phyloP scores from a whole-genome alignment of 2,113 vertebrate species.

The Struthidea cinerea region DNA sequence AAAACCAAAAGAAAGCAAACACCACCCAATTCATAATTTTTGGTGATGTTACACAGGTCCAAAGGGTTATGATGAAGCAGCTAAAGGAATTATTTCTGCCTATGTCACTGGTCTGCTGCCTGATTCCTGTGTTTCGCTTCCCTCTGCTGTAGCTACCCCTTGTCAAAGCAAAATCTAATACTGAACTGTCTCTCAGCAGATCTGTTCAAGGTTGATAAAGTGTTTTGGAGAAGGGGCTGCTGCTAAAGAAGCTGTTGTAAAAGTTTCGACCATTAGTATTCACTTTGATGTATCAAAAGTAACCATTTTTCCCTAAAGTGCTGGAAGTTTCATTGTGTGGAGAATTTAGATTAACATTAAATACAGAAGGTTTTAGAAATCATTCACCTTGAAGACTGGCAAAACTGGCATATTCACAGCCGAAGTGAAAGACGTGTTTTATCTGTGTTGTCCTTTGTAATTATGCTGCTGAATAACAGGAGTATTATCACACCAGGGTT shows the following conservation, averaged over 20 bases:
- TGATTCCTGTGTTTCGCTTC: background rate
- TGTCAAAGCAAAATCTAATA: background rate
- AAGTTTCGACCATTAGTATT: background rate
- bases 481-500: conserved; percentile 92
- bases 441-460: conserved; percentile 84
- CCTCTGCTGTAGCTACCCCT: background rate
- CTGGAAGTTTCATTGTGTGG: background rate
- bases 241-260: background rate
- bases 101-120: background rate
- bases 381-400: conserved; percentile 66
- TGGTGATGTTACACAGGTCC: background rate
- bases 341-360: conserved; percentile 66
- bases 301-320: background rate
- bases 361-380: conserved; percentile 67
- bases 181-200: background rate
- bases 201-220: background rate
- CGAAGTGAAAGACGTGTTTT: conserved; percentile 71
- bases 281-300: conserved; percentile 7
- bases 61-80: background rate
- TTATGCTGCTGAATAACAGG: conserved; percentile 89
- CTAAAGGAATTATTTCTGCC: background rate
- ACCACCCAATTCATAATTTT: background rate
- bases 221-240: background rate
- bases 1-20: background rate
- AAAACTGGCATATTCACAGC: conserved; percentile 73